Evolutionary conservation across 2,888 invertebrate species (phyloP), one percentile per base, ranked within the genome.

Genomic region (Parochlus steinenii): DNA sequence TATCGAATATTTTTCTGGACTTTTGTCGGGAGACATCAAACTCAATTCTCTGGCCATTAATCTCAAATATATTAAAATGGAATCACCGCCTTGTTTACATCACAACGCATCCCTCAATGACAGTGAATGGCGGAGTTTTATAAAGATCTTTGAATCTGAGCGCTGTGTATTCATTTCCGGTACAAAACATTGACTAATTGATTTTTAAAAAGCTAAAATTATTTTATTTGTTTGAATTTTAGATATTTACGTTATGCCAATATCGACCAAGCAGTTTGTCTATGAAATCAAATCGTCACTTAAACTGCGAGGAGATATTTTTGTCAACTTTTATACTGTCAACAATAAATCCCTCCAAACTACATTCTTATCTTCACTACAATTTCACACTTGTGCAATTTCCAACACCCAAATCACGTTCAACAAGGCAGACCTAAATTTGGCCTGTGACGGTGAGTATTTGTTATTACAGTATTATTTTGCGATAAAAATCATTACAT

Each of bases 311-410:
- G 90, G 92, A 10, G 92, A 92, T 61, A 79, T 92, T 45, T 67
- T 90, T 41, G 73, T 92, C 49, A 87, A 89, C 56, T 89, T 89
- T 55, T 90, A 87, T 65, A 75, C 85, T 48, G 23, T 36, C 14
- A 29, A 36, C 24, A 36, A 36, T 28, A 36, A 36, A 27, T 36
- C 36, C n/a, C 28, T 24, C 10, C 36, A 36, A 36, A 36, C 36
- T 11, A 75, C 75, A 47, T 69, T 80, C n/a, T 71, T 86, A 46
- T 86, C 85, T 63, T 74, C 80, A 32, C 77, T 80, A 54, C 83
- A 92, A 71, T 89, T 92, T 64, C 90, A 92, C 66, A 90, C 92
- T 4, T 90, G 90, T 62, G 87, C 89, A 35, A 78, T 90, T 43
- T 71, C 81, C 30, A 79, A 83, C 54, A 75, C 81, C 59, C 78